Evolutionary conservation across 1,140 invertebrate genomes (phyloP).

Genomic region (Gonatopus flavifemur): DNA sequence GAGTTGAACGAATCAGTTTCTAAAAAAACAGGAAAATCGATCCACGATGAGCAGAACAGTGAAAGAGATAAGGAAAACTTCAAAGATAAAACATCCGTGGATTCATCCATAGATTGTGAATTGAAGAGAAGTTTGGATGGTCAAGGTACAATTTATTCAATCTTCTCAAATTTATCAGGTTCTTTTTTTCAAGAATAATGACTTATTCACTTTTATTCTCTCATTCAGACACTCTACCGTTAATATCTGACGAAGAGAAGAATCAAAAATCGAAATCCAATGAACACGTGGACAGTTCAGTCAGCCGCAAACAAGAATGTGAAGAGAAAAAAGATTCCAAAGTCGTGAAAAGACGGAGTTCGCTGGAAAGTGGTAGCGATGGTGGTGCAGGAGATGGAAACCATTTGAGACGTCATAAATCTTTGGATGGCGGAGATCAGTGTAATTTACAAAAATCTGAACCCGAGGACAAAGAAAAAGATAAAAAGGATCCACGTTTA

Average conservation of each 20-base stretch:
- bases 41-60: conserved; percentile 15
- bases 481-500: conserved; percentile 61
- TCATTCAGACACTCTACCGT: too few species aligned
- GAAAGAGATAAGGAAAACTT: conserved; percentile 5
- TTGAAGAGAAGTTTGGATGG: too few species aligned
- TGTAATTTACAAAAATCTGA: conserved; percentile 61
- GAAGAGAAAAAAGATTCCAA: conserved; percentile 31
- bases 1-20: conserved; percentile 6
- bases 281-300: conserved; percentile 24
- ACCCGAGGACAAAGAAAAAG: conserved; percentile 52
- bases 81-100: conserved; percentile 12
- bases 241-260: too few species aligned
- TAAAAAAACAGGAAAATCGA: conserved; percentile 14
- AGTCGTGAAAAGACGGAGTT: conserved; percentile 58
- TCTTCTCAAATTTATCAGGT: too few species aligned
- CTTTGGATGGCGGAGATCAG: conserved; percentile 62
- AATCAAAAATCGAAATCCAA: conserved; percentile 33
- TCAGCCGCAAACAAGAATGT: conserved; percentile 17
- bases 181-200: too few species aligned
- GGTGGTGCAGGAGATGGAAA: conserved; percentile 51
- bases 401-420: conserved; percentile 60
- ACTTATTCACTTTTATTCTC: too few species aligned
- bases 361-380: conserved; percentile 59
- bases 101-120: too few species aligned
- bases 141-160: too few species aligned